Percentiles rank a stretch among this genome's conserved stretches.
Evolutionary conservation across 2,888 invertebrate genomes (phyloP).

Genomic region (Temnothorax unifasciatus): DNA sequence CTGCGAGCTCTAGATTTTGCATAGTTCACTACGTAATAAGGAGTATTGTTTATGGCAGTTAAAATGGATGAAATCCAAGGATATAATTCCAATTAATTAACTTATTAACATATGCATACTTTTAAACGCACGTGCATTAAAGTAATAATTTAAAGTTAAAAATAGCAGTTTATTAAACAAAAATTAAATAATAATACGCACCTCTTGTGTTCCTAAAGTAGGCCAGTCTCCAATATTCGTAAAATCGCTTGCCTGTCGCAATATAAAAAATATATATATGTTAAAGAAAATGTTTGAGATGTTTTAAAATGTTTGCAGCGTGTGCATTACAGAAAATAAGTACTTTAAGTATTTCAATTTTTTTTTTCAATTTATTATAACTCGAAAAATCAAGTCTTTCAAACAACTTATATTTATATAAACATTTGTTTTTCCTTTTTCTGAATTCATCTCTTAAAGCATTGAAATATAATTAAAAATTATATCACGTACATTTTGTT

Average conservation of each 20-base stretch:
- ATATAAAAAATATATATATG: not conserved
- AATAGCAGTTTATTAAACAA: not conserved
- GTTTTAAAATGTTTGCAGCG: not conserved
- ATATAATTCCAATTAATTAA: not conserved
- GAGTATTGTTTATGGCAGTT: not conserved
- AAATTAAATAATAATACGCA: slow-evolving; percentile 79
- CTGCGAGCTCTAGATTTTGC: slow-evolving; percentile 83
- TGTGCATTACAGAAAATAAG: not conserved
- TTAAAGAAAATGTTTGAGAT: not conserved
- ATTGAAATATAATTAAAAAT: not conserved
- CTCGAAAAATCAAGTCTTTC: not conserved
- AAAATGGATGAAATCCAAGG: not conserved
- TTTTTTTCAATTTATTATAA: not conserved
- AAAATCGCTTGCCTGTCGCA: slow-evolving; percentile 93
- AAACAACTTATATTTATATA: not conserved
- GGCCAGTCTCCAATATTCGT: slow-evolving; percentile 97
- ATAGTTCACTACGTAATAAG: not conserved
- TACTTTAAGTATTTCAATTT: not conserved
- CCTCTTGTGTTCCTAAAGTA: slow-evolving; percentile 91
- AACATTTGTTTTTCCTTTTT: not conserved
- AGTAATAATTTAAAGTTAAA: slow-evolving; percentile 3
- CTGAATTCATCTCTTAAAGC: not conserved
- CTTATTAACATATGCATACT: not conserved
- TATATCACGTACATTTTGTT: not conserved
- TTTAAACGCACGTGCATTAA: not conserved